These are phyloP conservation scores for Synanthedon andrenaeformis DNA, from an alignment of 2,888 invertebrate species.

Conservation along the genomic window DNA sequence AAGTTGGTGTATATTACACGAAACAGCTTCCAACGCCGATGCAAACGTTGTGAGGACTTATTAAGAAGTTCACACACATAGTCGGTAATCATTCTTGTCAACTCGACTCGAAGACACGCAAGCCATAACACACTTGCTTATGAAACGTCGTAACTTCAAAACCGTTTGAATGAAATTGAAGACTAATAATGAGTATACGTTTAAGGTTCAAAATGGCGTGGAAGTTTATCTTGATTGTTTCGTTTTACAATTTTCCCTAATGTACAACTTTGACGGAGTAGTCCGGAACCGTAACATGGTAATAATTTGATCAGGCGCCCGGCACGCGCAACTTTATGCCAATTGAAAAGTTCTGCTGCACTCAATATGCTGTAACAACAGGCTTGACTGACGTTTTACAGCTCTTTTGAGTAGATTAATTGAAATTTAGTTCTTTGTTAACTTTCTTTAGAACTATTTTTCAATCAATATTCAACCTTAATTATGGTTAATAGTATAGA, in stretches of 20 bases:
- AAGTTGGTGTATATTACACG: slow-evolving; percentile 41
- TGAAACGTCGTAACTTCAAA: background rate
- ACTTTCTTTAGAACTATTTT: slow-evolving; percentile 7
- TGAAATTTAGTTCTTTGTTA: slow-evolving; percentile 12
- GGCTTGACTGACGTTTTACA: slow-evolving; percentile 23
- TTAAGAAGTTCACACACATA: slow-evolving; percentile 54
- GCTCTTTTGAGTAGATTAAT: slow-evolving; percentile 15
- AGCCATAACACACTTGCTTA: slow-evolving; percentile 5
- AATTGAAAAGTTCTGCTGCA: slow-evolving; percentile 57
- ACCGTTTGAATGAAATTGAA: background rate
- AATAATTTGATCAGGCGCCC: slow-evolving; percentile 65
- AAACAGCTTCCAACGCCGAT: slow-evolving; percentile 25
- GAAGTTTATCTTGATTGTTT: background rate
- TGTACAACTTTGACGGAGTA: slow-evolving; percentile 32
- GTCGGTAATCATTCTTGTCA: slow-evolving; percentile 57
- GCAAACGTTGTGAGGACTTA: slow-evolving; percentile 61
- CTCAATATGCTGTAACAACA: slow-evolving; percentile 35
- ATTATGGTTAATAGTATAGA: too few species aligned
- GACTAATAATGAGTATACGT: background rate
- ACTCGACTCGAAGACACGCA: slow-evolving; percentile 31
- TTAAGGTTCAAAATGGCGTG: slow-evolving; percentile 12
- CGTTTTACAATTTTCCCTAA: background rate
- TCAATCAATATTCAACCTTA: too few species aligned
- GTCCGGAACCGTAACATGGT: slow-evolving; percentile 50
- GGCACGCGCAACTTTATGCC: slow-evolving; percentile 48